Evolutionary conservation across 2,888 invertebrate species (phyloP).

Genomic region (Pyralis farinalis): DNA sequence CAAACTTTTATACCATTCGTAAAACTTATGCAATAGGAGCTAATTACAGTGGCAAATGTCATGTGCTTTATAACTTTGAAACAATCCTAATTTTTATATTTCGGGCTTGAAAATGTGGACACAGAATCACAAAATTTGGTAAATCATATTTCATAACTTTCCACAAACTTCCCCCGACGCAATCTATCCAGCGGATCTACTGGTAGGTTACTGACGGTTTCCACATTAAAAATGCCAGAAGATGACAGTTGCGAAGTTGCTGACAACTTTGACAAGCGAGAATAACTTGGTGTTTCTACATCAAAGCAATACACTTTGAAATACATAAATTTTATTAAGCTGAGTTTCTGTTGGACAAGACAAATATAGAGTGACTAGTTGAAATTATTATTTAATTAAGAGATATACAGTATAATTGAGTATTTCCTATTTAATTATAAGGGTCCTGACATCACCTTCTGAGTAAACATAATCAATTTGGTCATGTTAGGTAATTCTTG

Average conservation of each 20-base stretch:
- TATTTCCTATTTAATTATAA: too few species aligned
- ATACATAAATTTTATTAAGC: slow-evolving; percentile 8
- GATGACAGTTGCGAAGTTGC: slow-evolving; percentile 3
- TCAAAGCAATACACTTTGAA: slow-evolving; percentile 5
- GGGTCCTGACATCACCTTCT: too few species aligned
- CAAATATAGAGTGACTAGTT: too few species aligned
- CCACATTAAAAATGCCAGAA: neutral
- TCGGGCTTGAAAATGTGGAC: neutral
- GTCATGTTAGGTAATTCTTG: too few species aligned
- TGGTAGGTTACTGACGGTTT: neutral
- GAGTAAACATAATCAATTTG: too few species aligned
- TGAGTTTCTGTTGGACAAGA: neutral
- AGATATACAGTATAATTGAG: too few species aligned
- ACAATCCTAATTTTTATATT: neutral
- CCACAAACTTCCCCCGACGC: neutral
- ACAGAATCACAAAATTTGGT: neutral
- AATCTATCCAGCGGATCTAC: neutral
- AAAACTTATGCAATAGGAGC: too few species aligned
- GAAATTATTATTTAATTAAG: too few species aligned
- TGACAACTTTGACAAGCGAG: slow-evolving; percentile 7
- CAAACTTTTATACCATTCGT: too few species aligned
- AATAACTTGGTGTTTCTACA: neutral
- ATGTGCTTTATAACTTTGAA: too few species aligned
- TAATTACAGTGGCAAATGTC: too few species aligned
- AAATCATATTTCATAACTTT: neutral